Conservation (phyloP, 2,113 vertebrate genomes). For the Triplophysa siluroides region DNA sequence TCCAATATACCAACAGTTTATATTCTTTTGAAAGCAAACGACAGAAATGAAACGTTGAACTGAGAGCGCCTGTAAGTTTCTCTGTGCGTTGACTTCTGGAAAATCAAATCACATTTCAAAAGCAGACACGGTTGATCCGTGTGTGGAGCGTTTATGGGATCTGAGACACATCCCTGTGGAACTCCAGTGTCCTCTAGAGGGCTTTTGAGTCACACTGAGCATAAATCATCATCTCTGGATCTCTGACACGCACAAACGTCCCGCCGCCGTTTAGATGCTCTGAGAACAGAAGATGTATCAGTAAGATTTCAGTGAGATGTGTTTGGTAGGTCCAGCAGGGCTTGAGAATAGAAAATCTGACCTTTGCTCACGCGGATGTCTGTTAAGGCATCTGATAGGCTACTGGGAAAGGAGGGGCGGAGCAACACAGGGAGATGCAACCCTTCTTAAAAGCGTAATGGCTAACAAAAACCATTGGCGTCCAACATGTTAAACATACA, state of each 20-base stretch:
- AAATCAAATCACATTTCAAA: constrained; percentile 5
- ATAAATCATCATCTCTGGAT: constrained; percentile 77
- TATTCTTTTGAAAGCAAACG: too few species aligned
- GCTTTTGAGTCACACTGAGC: constrained; percentile 78
- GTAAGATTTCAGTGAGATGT: constrained; percentile 40
- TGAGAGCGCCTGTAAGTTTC: constrained; percentile 29
- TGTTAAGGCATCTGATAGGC: constrained; percentile 25
- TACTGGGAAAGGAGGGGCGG: neutral
- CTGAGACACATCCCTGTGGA: constrained; percentile 77
- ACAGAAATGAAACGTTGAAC: too few species aligned
- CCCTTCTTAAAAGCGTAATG: too few species aligned
- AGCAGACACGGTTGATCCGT: constrained; percentile 38
- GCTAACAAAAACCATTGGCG: too few species aligned
- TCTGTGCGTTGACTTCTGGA: neutral
- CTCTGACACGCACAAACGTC: constrained; percentile 79
- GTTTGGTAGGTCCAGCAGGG: constrained; percentile 43
- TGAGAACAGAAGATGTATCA: too few species aligned
- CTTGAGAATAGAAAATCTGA: constrained; percentile 41
- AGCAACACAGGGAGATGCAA: neutral
- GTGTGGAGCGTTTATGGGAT: constrained; percentile 75
- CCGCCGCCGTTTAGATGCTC: constrained; percentile 5
- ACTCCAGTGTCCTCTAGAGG: constrained; percentile 76
- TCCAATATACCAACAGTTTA: too few species aligned
- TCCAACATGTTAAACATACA: too few species aligned
- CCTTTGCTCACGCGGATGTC: constrained; percentile 48